A percentile compares a stretch with the other conserved stretches of the same genome.
Conservation (phyloP, 2,888 invertebrate genomes). For the Tipula helvola region DNA sequence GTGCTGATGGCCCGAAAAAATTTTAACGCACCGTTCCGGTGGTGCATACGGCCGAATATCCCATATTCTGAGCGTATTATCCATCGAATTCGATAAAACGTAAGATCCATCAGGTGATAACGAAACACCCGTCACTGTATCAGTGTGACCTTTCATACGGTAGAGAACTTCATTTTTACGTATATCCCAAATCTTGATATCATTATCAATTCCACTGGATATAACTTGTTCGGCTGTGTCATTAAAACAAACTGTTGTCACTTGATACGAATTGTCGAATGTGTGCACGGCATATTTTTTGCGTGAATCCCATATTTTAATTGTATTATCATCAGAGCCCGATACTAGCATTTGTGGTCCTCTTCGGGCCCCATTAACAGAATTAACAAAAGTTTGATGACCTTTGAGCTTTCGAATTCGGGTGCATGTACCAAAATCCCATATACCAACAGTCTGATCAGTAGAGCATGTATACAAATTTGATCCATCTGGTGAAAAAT, state of each 20-base stretch:
- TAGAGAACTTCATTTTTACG: conserved; percentile 76
- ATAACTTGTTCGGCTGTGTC: conserved; percentile 93
- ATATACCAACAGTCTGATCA: conserved; percentile 87
- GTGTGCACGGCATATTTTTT: conserved; percentile 66
- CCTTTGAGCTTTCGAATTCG: conserved; percentile 85
- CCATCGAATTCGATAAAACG: conserved; percentile 93
- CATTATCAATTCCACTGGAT: conserved; percentile 93
- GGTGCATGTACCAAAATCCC: conserved; percentile 85
- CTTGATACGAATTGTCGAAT: conserved; percentile 60
- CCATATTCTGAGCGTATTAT: conserved; percentile 91
- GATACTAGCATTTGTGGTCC: conserved; percentile 86
- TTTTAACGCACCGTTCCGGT: conserved; percentile 82
- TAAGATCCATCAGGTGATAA: conserved; percentile 79
- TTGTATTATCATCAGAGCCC: conserved; percentile 89
- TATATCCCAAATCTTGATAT: conserved; percentile 95
- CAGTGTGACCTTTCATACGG: conserved; percentile 83
- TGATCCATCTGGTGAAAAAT: conserved; percentile 74
- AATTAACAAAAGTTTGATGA: conserved; percentile 63
- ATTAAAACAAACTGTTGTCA: conserved; percentile 83
- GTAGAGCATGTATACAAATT: conserved; percentile 84
- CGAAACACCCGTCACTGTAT: conserved; percentile 84
- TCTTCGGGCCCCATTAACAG: conserved; percentile 54
- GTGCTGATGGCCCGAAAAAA: conserved; percentile 87
- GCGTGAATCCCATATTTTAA: conserved; percentile 87
- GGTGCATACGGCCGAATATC: conserved; percentile 93